A percentile compares a stretch with the other conserved stretches of the same genome.
phyloP scores from a whole-genome alignment of 1,140 invertebrate genomes.

The Caerostris extrusa region DNA sequence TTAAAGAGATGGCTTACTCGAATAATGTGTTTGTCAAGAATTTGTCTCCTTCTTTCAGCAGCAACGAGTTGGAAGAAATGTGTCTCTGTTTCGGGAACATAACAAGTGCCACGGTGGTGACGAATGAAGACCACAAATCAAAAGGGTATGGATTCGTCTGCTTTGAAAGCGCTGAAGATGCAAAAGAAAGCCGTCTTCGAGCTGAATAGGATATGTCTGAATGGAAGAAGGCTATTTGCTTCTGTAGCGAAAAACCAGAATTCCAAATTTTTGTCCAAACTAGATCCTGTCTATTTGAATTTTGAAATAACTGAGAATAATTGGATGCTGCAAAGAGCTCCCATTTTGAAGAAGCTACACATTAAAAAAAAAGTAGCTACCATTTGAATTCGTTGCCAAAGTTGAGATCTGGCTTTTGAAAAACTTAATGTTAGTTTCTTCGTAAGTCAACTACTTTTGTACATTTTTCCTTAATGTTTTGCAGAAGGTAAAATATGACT shows the following conservation, averaged over 20 bases:
- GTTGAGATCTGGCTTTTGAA: too few relatives aligned
- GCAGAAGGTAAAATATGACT: too few relatives aligned
- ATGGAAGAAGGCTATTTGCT: conserved; percentile 88
- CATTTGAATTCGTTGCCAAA: too few relatives aligned
- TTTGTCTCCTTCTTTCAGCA: conserved; percentile 96
- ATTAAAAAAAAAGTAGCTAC: too few relatives aligned
- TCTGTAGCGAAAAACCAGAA: neutral
- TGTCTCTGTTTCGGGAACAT: conserved; percentile 97
- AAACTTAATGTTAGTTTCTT: too few relatives aligned
- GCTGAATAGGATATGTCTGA: conserved; percentile 93
- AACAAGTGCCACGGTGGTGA: conserved; percentile 90
- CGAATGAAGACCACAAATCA: conserved; percentile 90
- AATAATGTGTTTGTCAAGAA: conserved; percentile 99
- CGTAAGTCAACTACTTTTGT: too few relatives aligned
- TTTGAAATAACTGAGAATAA: too few relatives aligned
- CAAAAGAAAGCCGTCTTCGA: conserved; percentile 95
- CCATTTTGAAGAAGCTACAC: too few relatives aligned
- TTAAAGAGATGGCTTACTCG: conserved; percentile 95
- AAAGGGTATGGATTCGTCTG: conserved; percentile 99
- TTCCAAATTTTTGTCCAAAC: neutral
- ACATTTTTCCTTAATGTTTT: too few relatives aligned
- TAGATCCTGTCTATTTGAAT: too few relatives aligned
- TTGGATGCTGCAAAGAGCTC: too few relatives aligned
- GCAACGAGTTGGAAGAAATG: conserved; percentile 95
- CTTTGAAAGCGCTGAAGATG: conserved; percentile 97